Percentiles rank a stretch among this genome's conserved stretches.
These are phyloP conservation scores for Emydura subglobosa DNA, from an alignment of 2,113 vertebrate genomes.

Conservation along the genomic window DNA sequence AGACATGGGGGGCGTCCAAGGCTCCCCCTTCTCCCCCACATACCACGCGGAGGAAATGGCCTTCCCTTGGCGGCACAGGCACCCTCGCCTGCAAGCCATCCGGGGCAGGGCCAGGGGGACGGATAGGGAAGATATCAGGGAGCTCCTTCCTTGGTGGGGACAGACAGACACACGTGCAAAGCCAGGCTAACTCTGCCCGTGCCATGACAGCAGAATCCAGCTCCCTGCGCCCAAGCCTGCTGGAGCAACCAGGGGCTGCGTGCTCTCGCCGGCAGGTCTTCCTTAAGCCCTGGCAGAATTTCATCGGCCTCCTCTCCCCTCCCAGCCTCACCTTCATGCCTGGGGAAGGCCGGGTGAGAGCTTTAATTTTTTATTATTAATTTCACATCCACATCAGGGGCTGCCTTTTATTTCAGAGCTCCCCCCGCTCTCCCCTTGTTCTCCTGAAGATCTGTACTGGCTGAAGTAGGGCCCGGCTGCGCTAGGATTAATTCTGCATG, in stretches of 20 bases:
- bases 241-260: background rate
- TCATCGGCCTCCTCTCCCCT: conserved; percentile 23
- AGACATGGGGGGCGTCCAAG: background rate
- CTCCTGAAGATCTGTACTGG: conserved; percentile 69
- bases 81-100: background rate
- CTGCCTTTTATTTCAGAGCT: conserved; percentile 38
- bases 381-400: conserved; percentile 42
- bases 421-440: conserved; percentile 33
- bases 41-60: background rate
- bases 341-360: background rate
- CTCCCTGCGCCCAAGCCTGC: background rate
- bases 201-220: background rate
- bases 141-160: background rate
- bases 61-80: background rate
- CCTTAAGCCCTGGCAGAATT: conserved; percentile 38
- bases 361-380: conserved; percentile 71
- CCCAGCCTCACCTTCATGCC: conserved; percentile 46
- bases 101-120: background rate
- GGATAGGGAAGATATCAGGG: background rate
- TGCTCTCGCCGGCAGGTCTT: conserved; percentile 47
- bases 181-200: background rate
- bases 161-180: background rate
- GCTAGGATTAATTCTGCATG: conserved; percentile 87
- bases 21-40: background rate
- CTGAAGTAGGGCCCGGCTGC: conserved; percentile 68